Evolutionary conservation across 2,797 vertebrate genomes (phyloP).

Genomic region (Xyrichtys novacula): DNA sequence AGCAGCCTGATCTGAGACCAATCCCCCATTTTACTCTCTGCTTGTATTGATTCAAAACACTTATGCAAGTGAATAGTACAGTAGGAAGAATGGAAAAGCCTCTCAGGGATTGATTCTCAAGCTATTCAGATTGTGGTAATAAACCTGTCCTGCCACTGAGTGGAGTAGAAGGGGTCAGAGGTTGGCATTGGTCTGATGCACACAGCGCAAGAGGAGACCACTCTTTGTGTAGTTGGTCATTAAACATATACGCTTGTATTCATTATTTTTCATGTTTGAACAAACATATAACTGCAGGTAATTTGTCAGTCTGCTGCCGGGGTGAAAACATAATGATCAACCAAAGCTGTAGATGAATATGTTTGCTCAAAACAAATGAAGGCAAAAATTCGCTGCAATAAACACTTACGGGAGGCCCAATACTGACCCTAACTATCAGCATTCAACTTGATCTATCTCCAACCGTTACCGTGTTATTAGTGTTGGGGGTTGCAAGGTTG

Average conservation of each 20-base stretch:
- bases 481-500: conserved; percentile 80
- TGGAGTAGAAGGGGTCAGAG: conserved; percentile 48
- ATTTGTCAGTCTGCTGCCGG: conserved; percentile 65
- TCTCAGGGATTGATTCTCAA: conserved; percentile 64
- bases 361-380: conserved; percentile 80
- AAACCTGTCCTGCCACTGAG: conserved; percentile 58
- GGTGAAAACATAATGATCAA: conserved; percentile 73
- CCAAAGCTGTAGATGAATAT: conserved; percentile 68
- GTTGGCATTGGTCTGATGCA: conserved; percentile 49
- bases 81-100: conserved; percentile 32
- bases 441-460: conserved; percentile 78
- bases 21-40: conserved; percentile 39
- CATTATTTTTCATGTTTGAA: conserved; percentile 56
- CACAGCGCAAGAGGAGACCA: conserved; percentile 34
- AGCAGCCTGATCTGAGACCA: conserved; percentile 24
- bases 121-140: conserved; percentile 55
- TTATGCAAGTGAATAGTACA: conserved; percentile 37
- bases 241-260: conserved; percentile 23
- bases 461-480: conserved; percentile 81
- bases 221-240: conserved; percentile 18
- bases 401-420: conserved; percentile 73
- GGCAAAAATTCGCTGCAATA: conserved; percentile 74
- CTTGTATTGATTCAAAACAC: conserved; percentile 66
- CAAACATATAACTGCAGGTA: conserved; percentile 54
- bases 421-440: conserved; percentile 69